phyloP scores from a whole-genome alignment of 2,888 invertebrate species.

The Rotaria magnacalcarata region DNA sequence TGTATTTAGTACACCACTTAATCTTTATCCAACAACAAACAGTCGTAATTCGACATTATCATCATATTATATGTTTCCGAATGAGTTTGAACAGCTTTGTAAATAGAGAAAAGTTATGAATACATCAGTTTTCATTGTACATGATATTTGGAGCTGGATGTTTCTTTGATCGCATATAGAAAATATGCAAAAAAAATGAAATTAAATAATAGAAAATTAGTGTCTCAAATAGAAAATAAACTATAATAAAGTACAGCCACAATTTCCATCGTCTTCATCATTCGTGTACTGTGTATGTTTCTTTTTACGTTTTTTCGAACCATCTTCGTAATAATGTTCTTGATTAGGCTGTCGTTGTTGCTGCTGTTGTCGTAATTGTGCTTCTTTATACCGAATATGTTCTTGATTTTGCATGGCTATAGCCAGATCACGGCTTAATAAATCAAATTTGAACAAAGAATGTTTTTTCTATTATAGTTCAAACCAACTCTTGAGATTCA shows the following conservation, averaged over 20 bases:
- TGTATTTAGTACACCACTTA: background rate
- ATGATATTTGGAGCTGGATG: background rate
- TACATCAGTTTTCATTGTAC: background rate
- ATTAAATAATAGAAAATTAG: background rate
- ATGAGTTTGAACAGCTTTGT: constrained; percentile 24
- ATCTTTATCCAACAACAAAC: background rate
- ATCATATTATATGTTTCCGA: constrained; percentile 20
- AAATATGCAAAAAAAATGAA: background rate
- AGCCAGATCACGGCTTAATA: background rate
- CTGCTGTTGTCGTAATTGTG: background rate
- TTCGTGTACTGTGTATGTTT: background rate
- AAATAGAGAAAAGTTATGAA: background rate
- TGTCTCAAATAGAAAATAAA: background rate
- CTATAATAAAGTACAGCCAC: background rate
- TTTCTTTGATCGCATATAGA: background rate
- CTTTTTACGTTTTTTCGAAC: background rate
- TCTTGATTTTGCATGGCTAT: background rate
- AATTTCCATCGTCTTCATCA: background rate
- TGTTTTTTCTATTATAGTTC: no score
- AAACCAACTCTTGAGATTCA: background rate
- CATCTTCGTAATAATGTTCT: background rate
- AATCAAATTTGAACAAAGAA: no score
- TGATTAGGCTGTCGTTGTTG: background rate
- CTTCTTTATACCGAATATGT: background rate
- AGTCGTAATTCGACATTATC: background rate